Evolutionary conservation across 37 sponge, comb jelly and placozoan genomes (phyloP).

Genomic region (Axinella damicornis): DNA sequence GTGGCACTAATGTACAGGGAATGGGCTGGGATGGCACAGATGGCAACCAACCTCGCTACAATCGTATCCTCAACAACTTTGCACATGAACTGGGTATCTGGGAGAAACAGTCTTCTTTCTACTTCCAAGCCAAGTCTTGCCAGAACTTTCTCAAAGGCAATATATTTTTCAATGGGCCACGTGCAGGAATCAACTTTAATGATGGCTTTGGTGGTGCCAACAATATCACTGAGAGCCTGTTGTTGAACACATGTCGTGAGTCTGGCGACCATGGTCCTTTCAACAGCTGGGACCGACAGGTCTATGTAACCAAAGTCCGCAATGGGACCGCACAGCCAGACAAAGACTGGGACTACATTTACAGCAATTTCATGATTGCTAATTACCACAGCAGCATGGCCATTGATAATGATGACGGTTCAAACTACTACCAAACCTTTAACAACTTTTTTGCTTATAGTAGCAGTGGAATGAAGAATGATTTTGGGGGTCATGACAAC

Average conservation of each 20-base stretch:
- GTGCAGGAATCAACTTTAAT: slow-evolving; percentile 72
- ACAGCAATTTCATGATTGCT: slow-evolving; percentile 41
- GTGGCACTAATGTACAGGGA: slow-evolving; percentile 32
- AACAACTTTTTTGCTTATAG: slow-evolving; percentile 54
- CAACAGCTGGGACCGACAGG: slow-evolving; percentile 60
- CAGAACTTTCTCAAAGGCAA: slow-evolving; percentile 31
- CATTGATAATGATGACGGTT: slow-evolving; percentile 67
- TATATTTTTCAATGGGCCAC: slow-evolving; percentile 66
- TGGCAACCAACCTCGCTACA: slow-evolving; percentile 42
- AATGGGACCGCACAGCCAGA: slow-evolving; percentile 24
- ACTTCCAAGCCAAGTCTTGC: slow-evolving; percentile 31
- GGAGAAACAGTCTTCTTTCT: slow-evolving; percentile 49
- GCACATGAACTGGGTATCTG: slow-evolving; percentile 60
- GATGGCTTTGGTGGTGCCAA: slow-evolving; percentile 68
- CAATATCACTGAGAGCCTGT: slow-evolving; percentile 18
- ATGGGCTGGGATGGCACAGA: slow-evolving; percentile 49
- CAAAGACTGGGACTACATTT: slow-evolving; percentile 16
- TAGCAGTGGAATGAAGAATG: slow-evolving; percentile 52
- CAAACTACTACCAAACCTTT: slow-evolving; percentile 26
- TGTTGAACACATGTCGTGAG: slow-evolving; percentile 58
- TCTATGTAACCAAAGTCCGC: slow-evolving; percentile 39
- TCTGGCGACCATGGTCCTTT: slow-evolving; percentile 67
- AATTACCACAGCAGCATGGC: slow-evolving; percentile 45
- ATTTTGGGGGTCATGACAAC: slow-evolving; percentile 55
- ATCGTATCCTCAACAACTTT: slow-evolving; percentile 28